These are phyloP conservation scores for Gambusia affinis DNA, from an alignment of 2,113 vertebrate genomes.

Conservation along the genomic window DNA sequence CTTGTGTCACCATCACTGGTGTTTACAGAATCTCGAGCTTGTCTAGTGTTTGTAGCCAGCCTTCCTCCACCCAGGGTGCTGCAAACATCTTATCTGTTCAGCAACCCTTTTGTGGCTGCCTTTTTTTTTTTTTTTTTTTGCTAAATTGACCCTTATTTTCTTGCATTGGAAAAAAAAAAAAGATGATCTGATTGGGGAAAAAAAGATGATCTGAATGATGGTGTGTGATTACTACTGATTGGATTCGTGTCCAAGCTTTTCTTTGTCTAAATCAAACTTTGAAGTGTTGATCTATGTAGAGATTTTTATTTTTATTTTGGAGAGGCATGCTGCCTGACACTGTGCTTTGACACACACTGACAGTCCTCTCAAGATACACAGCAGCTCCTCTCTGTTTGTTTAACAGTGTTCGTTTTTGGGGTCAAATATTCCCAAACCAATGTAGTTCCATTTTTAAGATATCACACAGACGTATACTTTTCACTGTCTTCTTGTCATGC, in stretches of 20 bases:
- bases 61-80: conserved; percentile 41
- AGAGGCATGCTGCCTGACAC: conserved; percentile 35
- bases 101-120: conserved; percentile 46
- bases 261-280: conserved; percentile 13
- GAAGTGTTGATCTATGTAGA: conserved; percentile 8
- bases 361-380: conserved; percentile 24
- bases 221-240: conserved; percentile 29
- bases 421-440: conserved; percentile 54
- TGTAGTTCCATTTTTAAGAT: conserved; percentile 26
- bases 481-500: conserved; percentile 62
- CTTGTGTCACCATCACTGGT: conserved; percentile 62
- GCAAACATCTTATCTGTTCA: conserved; percentile 44
- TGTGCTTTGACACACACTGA: conserved; percentile 28
- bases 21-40: conserved; percentile 69
- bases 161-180: background rate
- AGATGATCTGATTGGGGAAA: conserved; percentile 1
- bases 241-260: conserved; percentile 24
- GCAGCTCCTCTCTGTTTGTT: conserved; percentile 36
- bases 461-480: conserved; percentile 28
- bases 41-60: conserved; percentile 43
- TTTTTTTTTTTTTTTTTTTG: conserved; percentile 18
- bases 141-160: conserved; percentile 18
- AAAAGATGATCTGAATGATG: background rate
- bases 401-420: conserved; percentile 60
- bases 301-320: conserved; percentile 6